These are phyloP conservation scores for Hydrozoanthus tunicans DNA, from an alignment of 64 coral and sea anemone genomes.

Conservation along the genomic window DNA sequence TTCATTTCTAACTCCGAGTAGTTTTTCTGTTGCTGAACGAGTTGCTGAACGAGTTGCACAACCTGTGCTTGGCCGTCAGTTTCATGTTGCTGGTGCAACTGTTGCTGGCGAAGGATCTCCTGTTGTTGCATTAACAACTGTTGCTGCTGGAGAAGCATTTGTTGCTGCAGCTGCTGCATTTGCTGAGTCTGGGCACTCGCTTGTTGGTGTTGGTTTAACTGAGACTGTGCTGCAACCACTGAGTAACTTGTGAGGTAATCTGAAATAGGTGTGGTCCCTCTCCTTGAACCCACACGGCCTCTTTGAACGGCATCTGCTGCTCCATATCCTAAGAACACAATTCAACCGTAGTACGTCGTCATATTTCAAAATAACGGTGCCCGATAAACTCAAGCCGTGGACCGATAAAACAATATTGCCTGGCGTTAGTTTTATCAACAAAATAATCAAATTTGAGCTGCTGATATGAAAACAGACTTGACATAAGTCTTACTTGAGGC, in stretches of 20 bases:
- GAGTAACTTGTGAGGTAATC: slow-evolving; percentile 56
- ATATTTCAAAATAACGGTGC: too few species aligned
- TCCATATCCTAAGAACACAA: slow-evolving; percentile 19
- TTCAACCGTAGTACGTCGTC: background rate
- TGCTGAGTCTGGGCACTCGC: slow-evolving; percentile 46
- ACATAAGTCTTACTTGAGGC: too few species aligned
- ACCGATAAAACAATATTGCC: too few species aligned
- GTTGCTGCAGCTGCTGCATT: slow-evolving; percentile 49
- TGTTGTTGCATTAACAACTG: slow-evolving; percentile 46
- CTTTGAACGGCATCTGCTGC: slow-evolving; percentile 14
- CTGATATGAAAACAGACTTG: too few species aligned
- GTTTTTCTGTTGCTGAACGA: slow-evolving; percentile 45
- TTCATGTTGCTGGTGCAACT: slow-evolving; percentile 50
- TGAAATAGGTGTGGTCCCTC: slow-evolving; percentile 38
- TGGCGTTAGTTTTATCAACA: too few species aligned
- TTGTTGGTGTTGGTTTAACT: slow-evolving; percentile 54
- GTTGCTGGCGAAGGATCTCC: slow-evolving; percentile 48
- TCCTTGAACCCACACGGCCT: background rate
- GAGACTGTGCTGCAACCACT: slow-evolving; percentile 30
- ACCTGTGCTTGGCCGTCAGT: slow-evolving; percentile 42
- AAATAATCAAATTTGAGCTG: too few species aligned
- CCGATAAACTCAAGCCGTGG: too few species aligned
- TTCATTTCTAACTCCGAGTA: slow-evolving; percentile 45
- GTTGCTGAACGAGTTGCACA: slow-evolving; percentile 32
- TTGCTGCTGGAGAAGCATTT: slow-evolving; percentile 54